phyloP scores from a whole-genome alignment of 2,113 vertebrate species.

The Sinosuthora webbiana region DNA sequence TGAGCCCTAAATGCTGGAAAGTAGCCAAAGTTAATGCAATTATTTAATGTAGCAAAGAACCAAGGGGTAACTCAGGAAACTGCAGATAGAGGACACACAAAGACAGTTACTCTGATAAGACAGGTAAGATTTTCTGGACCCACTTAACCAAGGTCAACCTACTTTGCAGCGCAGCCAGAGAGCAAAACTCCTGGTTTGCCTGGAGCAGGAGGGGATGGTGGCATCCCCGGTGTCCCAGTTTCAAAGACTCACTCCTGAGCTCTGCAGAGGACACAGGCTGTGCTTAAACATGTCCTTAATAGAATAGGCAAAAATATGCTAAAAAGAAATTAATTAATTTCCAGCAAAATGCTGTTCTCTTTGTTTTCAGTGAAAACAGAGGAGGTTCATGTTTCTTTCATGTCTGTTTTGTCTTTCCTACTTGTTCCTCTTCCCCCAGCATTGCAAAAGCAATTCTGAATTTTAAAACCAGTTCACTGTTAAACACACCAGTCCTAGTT shows the following conservation, averaged over 20 bases:
- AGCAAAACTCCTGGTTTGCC: neutral
- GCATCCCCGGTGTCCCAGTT: neutral
- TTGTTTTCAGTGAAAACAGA: neutral
- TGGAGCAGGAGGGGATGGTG: neutral
- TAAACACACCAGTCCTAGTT: neutral
- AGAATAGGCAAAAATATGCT: neutral
- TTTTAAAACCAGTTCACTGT: neutral
- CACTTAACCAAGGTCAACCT: conserved; percentile 41
- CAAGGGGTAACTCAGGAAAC: neutral
- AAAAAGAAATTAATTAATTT: neutral
- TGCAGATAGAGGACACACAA: neutral
- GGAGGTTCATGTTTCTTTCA: neutral
- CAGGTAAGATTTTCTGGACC: neutral
- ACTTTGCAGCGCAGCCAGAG: neutral
- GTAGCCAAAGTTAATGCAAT: neutral
- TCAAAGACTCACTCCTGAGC: neutral
- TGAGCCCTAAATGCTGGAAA: neutral
- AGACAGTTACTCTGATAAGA: neutral
- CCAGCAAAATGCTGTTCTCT: neutral
- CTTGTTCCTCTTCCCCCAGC: neutral
- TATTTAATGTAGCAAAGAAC: neutral
- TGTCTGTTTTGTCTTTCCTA: neutral
- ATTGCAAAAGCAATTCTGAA: neutral
- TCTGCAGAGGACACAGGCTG: neutral
- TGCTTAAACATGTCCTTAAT: neutral